Conservation (phyloP, 2,797 vertebrate species). For the Ctenosaura bakeri region DNA sequence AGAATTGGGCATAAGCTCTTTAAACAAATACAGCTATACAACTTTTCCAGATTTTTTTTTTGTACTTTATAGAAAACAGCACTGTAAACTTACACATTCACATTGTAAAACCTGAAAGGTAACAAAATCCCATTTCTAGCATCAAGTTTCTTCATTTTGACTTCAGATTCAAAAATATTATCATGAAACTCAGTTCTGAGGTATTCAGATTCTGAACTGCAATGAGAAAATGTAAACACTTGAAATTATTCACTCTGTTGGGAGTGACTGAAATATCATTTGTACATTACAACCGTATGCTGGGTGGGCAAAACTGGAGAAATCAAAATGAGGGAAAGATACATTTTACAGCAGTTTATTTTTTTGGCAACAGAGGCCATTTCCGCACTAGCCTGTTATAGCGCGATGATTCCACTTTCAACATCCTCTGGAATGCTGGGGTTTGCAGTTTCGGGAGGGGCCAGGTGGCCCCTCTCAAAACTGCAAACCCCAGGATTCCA, state of each 20-base stretch:
- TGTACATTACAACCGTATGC: too few species aligned
- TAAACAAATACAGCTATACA: background rate
- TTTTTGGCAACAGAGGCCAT: too few species aligned
- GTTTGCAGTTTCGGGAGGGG: too few species aligned
- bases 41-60: background rate
- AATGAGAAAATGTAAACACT: background rate
- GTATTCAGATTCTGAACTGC: background rate
- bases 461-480: too few species aligned
- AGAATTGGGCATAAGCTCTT: background rate
- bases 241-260: background rate
- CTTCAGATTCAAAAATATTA: background rate
- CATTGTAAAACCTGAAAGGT: background rate
- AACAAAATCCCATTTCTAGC: background rate
- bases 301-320: too few species aligned
- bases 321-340: too few species aligned
- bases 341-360: too few species aligned
- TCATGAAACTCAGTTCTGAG: background rate
- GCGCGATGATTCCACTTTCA: too few species aligned
- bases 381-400: too few species aligned
- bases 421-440: too few species aligned
- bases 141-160: background rate
- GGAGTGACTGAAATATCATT: too few species aligned
- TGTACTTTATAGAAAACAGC: background rate
- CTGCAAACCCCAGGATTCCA: too few species aligned
- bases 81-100: background rate